Evolutionary conservation across 2,797 vertebrate genomes (phyloP), one percentile per base, ranked within the genome.

Genomic region (Sebastes paucispinis): DNA sequence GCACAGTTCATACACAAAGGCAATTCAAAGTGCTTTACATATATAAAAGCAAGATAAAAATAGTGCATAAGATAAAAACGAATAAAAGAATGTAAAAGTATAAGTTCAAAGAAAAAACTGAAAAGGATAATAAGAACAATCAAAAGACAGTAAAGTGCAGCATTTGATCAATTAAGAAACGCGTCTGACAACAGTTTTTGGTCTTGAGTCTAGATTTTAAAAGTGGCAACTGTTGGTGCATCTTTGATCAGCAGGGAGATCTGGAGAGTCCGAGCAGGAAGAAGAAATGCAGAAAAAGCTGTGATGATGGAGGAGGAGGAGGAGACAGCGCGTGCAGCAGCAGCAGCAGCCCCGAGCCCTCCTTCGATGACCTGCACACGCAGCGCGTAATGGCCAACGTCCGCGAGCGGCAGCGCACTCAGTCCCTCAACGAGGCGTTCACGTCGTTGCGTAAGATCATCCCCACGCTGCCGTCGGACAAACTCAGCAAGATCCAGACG

Each of bases 401-500:
- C 86, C 97, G 98, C 88, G 98, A 99, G 93, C 94, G 98, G 68
- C 98, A 99, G 91, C 96, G 98, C 88, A 99, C 98, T 39, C 98
- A 98, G 92, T 99, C 98, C 25, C 96, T 99, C 72, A 99, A 99
- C 94, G 98, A 99, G 91, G 98, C 98, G 3, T 99, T 99, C 91
- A 96, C 98, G 55, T 98, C 98, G 32, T 93, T 99, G 89, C 95
- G 98, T 31, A 98, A 99, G 92, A 99, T 99, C 94, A 98, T 99
- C 90, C 98, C 98, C 86, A 99, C 98, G 68, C 96, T 99, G 85
- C 98, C 98, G 52, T 99, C 98, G 25, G 98, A 99, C 94, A 99
- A 99, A 93, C 96, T 99, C 85, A 99, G 98, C 94, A 99, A 99
- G 95, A 99, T 99, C 91, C 98, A 99, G 95, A 99, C 98, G 66